phyloP scores from a whole-genome alignment of 2,797 vertebrate species.

The Sardinella longiceps region DNA sequence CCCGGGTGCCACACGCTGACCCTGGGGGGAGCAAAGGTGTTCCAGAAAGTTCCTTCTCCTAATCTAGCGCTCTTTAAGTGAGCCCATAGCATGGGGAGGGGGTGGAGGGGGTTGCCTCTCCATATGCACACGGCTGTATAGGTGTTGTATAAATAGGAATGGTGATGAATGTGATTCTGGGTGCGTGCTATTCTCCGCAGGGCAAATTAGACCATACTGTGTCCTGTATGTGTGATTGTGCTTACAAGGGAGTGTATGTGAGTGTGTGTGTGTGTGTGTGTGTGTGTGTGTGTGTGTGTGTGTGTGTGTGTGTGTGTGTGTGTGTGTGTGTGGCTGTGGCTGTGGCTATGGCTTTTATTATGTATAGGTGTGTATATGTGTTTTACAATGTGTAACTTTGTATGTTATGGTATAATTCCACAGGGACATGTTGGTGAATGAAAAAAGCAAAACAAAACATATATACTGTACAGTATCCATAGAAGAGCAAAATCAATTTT shows the following conservation, averaged over 20 bases:
- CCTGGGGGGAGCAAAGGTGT: slow-evolving; percentile 64
- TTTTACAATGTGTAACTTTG: neutral
- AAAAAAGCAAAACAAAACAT: neutral
- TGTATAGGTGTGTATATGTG: neutral
- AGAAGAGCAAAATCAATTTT: neutral
- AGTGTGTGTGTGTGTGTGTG: slow-evolving; percentile 1
- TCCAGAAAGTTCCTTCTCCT: slow-evolving; percentile 73
- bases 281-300: slow-evolving; percentile 1
- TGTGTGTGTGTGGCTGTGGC: neutral
- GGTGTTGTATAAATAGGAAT: slow-evolving; percentile 18
- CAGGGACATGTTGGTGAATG: neutral
- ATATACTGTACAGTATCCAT: no score
- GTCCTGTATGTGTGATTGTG: neutral
- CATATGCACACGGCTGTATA: slow-evolving; percentile 45
- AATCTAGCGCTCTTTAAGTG: slow-evolving; percentile 71
- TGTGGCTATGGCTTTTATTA: neutral
- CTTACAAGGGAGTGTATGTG: neutral
- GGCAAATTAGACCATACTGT: slow-evolving; percentile 23
- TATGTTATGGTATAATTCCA: neutral
- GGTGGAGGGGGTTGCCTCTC: slow-evolving; percentile 50
- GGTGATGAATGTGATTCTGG: slow-evolving; percentile 9
- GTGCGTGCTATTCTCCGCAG: slow-evolving; percentile 2
- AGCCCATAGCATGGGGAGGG: slow-evolving; percentile 57
- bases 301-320: neutral
- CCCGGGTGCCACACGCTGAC: slow-evolving; percentile 69